These are phyloP conservation scores for Phoxinus dragarum DNA, from an alignment of 2,797 vertebrate species.

Conservation along the genomic window DNA sequence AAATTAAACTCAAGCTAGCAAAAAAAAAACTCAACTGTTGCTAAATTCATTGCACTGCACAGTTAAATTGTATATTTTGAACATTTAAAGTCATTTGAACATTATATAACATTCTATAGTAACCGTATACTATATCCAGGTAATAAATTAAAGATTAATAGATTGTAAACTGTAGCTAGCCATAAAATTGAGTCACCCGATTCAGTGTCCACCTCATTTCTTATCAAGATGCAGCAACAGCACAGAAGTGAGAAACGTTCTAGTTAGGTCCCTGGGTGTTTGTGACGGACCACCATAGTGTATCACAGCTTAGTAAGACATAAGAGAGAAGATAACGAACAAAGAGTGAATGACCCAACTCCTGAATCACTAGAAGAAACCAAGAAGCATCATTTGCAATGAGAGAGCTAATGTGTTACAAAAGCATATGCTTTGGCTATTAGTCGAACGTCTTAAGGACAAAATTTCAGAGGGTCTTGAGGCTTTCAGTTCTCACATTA, in stretches of 20 bases:
- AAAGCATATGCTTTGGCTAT: slow-evolving; percentile 41
- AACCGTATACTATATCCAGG: neutral
- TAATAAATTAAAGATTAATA: neutral
- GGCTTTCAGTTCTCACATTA: slow-evolving; percentile 36
- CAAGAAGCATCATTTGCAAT: slow-evolving; percentile 33
- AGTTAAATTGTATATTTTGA: neutral
- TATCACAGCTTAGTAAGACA: neutral
- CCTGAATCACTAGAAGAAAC: slow-evolving; percentile 1
- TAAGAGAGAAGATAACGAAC: neutral
- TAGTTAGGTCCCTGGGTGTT: neutral
- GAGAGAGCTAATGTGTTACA: neutral
- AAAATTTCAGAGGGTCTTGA: slow-evolving; percentile 27
- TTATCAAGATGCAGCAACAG: neutral
- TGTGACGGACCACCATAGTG: neutral
- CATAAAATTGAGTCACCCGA: neutral
- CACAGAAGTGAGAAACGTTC: neutral
- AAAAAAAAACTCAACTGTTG: neutral
- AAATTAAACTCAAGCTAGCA: too few species aligned
- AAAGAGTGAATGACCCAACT: neutral
- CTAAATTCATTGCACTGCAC: neutral
- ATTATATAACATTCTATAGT: neutral
- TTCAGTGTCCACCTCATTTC: neutral
- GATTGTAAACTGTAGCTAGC: neutral
- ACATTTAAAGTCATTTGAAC: neutral
- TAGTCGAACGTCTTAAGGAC: slow-evolving; percentile 38